Base-by-base conservation (phyloP, 2,797 vertebrate genomes). In the Lophius americanus region DNA sequence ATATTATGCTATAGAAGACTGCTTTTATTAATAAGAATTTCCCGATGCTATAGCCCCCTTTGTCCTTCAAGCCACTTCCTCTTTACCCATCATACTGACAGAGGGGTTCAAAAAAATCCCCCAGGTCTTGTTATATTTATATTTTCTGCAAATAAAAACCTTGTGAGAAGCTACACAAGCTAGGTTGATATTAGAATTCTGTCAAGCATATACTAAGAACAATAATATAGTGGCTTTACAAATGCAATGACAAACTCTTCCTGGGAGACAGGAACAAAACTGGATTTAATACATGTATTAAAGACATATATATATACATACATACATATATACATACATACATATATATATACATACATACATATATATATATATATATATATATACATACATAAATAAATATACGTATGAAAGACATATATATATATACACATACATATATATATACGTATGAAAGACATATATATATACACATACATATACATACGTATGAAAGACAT, bases 171-270 rank as follows among this genome's bases (percentile, higher is more conserved):
- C 9, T 37, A 3, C 4, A 9, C 3, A 14, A 44, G 14, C 5
- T 10, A 51, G 8, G 32, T 36, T 14, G 39, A 23, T 12, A 23
- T 50, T 35, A 51, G 7, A 5, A 51, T 68, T 70, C 54, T 55
- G 49, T 12, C 3, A 6, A 9, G 14, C 12, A 7, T 51, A 44
- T 48, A 48, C 44, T 52, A 12, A 2, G 35, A 41, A 23, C 11
- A 70, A 74, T 37, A 49, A 49, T 3, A 9, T 3, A 2, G 36
- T 37, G 6, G 54, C 6, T 68, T 11, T 23, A 50, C 7, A 11
- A 41, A 42, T 58, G 11, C 39, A 14, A 69, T 60, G n/a, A 60
- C 68, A 54, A 37, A 64, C 51, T 12, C 64, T 35, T 38, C 50
- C n/a, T 54, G 4, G 43, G 41, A 70, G 13, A 12, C 8, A 46